Evolutionary conservation across 2,888 invertebrate genomes (phyloP).

Genomic region (Teinopalpus imperialis): DNA sequence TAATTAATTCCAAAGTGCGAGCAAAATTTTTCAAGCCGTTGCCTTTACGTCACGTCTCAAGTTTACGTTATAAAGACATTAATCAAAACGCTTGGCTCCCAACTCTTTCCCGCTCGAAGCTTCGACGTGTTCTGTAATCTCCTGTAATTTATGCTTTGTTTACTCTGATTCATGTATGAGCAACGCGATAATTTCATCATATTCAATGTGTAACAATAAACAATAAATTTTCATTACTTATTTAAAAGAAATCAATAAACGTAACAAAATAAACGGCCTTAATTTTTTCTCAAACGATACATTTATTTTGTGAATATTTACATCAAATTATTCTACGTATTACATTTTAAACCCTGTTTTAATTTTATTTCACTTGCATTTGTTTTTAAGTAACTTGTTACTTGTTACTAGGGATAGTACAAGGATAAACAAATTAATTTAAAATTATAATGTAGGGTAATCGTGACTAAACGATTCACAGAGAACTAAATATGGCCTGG

Average conservation of each 20-base stretch:
- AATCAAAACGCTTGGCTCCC: slow-evolving; percentile 32
- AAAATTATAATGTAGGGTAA: slow-evolving; percentile 14
- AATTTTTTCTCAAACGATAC: slow-evolving; percentile 48
- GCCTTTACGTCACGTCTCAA: slow-evolving; percentile 23
- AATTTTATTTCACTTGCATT: slow-evolving; percentile 11
- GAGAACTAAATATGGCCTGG: slow-evolving; percentile 21
- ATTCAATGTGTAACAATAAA: slow-evolving; percentile 27
- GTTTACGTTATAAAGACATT: slow-evolving; percentile 33
- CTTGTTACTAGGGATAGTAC: not conserved
- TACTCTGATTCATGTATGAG: slow-evolving; percentile 28
- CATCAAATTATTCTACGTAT: slow-evolving; percentile 30
- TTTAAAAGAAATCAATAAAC: slow-evolving; percentile 1
- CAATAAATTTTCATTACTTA: slow-evolving; percentile 21
- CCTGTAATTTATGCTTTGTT: slow-evolving; percentile 27
- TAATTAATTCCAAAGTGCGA: slow-evolving; percentile 8
- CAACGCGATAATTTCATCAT: slow-evolving; percentile 25
- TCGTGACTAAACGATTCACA: slow-evolving; percentile 21
- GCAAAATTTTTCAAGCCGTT: slow-evolving; percentile 16
- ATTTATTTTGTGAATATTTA: slow-evolving; percentile 61
- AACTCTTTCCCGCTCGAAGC: slow-evolving; percentile 26
- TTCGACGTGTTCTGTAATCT: slow-evolving; percentile 23
- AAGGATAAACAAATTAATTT: not conserved
- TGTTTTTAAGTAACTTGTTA: not conserved
- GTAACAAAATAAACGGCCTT: slow-evolving; percentile 21
- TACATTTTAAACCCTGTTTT: slow-evolving; percentile 26